Evolutionary conservation across 1,140 invertebrate species (phyloP).

Genomic region (Sycophila sp.): DNA sequence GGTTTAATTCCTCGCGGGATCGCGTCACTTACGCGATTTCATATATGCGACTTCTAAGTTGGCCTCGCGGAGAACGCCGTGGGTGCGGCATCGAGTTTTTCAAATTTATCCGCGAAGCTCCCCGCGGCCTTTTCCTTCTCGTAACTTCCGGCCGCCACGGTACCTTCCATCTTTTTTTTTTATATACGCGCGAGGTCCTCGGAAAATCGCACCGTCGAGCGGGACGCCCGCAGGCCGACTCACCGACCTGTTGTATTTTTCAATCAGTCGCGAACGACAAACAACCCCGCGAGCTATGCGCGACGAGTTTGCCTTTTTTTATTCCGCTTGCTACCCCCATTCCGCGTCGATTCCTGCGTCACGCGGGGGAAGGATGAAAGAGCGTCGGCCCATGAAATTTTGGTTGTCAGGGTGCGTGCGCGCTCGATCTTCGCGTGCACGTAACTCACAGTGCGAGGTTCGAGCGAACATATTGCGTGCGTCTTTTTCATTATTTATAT

Average conservation of each 20-base stretch:
- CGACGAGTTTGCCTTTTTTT: background rate
- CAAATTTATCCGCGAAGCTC: constrained; percentile 40
- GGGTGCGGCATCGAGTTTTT: constrained; percentile 41
- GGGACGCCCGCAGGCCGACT: background rate
- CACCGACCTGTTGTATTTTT: background rate
- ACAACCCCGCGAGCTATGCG: background rate
- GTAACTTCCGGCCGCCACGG: constrained; percentile 27
- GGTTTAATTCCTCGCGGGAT: background rate
- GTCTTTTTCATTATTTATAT: background rate
- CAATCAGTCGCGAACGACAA: constrained; percentile 3
- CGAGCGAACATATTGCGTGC: background rate
- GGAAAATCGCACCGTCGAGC: background rate
- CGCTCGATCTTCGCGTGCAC: background rate
- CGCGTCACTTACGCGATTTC: constrained; percentile 41
- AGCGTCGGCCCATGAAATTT: background rate
- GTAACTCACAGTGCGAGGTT: too few species aligned
- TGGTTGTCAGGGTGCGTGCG: background rate
- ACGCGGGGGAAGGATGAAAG: background rate
- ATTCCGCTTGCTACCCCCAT: background rate
- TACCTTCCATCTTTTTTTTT: background rate
- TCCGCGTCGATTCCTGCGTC: too few species aligned
- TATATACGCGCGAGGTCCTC: background rate
- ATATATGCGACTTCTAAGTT: constrained; percentile 40
- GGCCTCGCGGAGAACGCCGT: too few species aligned
- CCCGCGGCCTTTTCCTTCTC: background rate